phyloP scores from a whole-genome alignment of 2,888 invertebrate genomes.

The Horisme vitalbata region DNA sequence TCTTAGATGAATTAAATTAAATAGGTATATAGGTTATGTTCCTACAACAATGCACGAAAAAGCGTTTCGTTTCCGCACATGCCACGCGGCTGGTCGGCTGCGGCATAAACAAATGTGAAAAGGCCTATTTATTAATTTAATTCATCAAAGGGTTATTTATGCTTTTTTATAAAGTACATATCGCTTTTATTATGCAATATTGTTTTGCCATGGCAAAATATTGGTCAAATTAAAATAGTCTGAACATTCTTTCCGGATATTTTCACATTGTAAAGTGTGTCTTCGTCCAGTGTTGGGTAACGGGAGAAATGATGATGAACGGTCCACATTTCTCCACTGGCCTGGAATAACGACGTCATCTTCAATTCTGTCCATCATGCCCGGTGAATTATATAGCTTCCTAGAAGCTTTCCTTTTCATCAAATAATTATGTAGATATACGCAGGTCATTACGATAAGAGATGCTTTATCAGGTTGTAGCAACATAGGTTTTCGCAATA shows the following conservation, averaged over 20 bases:
- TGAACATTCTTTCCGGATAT: slow-evolving; percentile 26
- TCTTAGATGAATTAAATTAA: too few relatives aligned
- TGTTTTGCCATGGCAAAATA: slow-evolving; percentile 30
- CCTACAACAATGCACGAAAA: too few relatives aligned
- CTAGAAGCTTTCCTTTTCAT: slow-evolving; percentile 32
- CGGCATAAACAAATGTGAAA: too few relatives aligned
- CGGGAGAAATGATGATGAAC: slow-evolving; percentile 29
- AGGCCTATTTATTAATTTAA: neutral
- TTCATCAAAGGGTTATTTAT: neutral
- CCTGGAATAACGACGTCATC: slow-evolving; percentile 30
- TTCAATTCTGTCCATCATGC: slow-evolving; percentile 31
- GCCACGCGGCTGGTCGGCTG: too few relatives aligned
- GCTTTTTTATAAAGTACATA: slow-evolving; percentile 6
- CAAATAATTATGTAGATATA: slow-evolving; percentile 35
- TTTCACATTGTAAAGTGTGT: slow-evolving; percentile 17
- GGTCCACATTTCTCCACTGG: slow-evolving; percentile 30
- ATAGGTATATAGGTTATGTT: too few relatives aligned
- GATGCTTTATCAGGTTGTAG: slow-evolving; percentile 36
- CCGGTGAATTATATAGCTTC: slow-evolving; percentile 28
- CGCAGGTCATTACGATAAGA: slow-evolving; percentile 34
- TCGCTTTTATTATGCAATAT: slow-evolving; percentile 15
- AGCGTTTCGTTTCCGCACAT: too few relatives aligned
- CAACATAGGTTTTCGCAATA: slow-evolving; percentile 26
- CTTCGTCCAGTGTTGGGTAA: slow-evolving; percentile 28
- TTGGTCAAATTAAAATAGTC: slow-evolving; percentile 27